These are phyloP conservation scores for Sinotaia quadrata DNA, from an alignment of 2,888 invertebrate genomes.

Conservation along the genomic window DNA sequence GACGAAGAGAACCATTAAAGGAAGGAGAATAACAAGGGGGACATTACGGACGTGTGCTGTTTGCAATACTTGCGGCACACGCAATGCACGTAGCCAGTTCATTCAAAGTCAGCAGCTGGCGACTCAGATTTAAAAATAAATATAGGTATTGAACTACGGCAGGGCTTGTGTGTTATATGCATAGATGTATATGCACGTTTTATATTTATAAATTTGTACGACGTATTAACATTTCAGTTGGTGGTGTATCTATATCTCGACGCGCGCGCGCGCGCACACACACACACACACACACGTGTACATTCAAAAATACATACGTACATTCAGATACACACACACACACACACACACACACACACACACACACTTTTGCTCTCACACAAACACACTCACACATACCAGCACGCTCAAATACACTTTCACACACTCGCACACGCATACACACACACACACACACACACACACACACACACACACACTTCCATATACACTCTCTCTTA, in stretches of 20 bases:
- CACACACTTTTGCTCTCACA: not conserved
- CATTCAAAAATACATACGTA: conserved; percentile 18
- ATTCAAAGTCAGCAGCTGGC: too few species aligned
- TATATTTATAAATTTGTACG: too few species aligned
- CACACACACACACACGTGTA: conserved; percentile 18
- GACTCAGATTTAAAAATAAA: too few species aligned
- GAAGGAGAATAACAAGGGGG: too few species aligned
- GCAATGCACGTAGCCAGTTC: too few species aligned
- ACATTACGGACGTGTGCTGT: too few species aligned
- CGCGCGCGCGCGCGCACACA: conserved; percentile 4
- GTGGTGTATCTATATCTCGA: not conserved
- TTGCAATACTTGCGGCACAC: too few species aligned
- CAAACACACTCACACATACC: conserved; percentile 10
- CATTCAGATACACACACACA: conserved; percentile 20
- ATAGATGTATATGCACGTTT: too few species aligned
- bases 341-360: conserved; percentile 22
- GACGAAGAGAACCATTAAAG: too few species aligned
- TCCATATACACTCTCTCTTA: not conserved
- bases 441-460: conserved; percentile 21
- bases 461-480: not conserved
- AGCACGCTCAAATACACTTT: conserved; percentile 1
- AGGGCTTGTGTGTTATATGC: too few species aligned
- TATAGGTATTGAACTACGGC: too few species aligned
- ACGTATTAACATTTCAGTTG: too few species aligned
- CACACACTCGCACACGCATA: conserved; percentile 13